These are phyloP conservation scores for Barnardius zonarius DNA, from an alignment of 2,113 vertebrate species.

Conservation along the genomic window DNA sequence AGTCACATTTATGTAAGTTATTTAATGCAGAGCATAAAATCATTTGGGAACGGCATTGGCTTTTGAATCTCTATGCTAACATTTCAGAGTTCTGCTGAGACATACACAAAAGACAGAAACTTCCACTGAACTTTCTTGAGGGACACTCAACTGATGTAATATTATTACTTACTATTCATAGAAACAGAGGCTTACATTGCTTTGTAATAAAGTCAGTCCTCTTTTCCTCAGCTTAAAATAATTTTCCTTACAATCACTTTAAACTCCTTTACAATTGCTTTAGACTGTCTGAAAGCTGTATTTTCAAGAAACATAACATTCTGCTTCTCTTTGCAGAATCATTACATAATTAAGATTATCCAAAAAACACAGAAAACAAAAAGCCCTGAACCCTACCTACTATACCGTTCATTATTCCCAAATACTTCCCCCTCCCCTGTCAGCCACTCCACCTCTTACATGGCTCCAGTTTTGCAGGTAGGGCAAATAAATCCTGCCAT, in stretches of 20 bases:
- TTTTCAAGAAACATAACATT: background rate
- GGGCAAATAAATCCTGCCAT: conserved; percentile 88
- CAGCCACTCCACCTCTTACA: conserved; percentile 73
- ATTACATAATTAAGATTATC: background rate
- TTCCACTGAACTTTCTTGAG: background rate
- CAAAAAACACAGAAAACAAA: background rate
- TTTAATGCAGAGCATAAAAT: background rate
- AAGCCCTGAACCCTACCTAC: background rate
- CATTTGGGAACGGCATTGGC: background rate
- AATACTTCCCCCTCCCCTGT: background rate
- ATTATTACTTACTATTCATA: background rate
- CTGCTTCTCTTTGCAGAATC: background rate
- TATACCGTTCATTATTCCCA: background rate
- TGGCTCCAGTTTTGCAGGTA: conserved; percentile 92
- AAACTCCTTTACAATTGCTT: background rate
- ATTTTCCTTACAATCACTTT: background rate
- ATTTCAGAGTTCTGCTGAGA: background rate
- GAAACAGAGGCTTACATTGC: background rate
- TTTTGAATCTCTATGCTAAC: background rate
- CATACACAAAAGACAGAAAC: background rate
- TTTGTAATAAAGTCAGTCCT: background rate
- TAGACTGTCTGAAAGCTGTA: background rate
- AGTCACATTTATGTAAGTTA: background rate
- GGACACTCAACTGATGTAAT: background rate
- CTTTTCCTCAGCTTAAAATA: background rate